phyloP scores from a whole-genome alignment of 2,888 invertebrate genomes.

The Drosophila birchii region DNA sequence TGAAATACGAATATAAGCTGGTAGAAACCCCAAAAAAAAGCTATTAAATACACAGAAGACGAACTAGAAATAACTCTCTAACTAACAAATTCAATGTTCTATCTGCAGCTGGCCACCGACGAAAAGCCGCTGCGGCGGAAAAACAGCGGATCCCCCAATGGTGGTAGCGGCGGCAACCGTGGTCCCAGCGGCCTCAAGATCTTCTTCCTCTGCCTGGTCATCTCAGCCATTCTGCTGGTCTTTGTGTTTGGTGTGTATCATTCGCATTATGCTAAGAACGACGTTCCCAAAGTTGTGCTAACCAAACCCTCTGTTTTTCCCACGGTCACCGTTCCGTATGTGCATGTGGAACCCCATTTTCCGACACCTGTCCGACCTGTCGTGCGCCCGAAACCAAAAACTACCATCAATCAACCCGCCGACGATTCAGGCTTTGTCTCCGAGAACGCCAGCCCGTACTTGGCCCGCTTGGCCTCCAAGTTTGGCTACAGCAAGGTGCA shows the following conservation, averaged over 20 bases:
- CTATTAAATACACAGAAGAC: not conserved
- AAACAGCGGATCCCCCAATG: conserved; percentile 49
- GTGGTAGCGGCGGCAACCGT: conserved; percentile 54
- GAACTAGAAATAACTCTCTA: not conserved
- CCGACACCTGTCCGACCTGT: conserved; percentile 14
- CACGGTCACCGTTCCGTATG: conserved; percentile 55
- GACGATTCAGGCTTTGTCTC: conserved; percentile 79
- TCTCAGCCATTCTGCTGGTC: conserved; percentile 81
- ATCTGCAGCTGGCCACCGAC: conserved; percentile 70
- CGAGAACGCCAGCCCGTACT: conserved; percentile 85
- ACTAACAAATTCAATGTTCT: not conserved
- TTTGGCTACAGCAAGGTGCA: conserved; percentile 89
- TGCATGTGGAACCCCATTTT: conserved; percentile 42
- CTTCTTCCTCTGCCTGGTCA: conserved; percentile 83
- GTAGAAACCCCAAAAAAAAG: conserved; percentile 47
- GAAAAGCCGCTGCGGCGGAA: conserved; percentile 75
- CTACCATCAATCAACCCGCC: conserved; percentile 6
- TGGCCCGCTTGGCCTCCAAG: conserved; percentile 90
- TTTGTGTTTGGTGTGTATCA: conserved; percentile 82
- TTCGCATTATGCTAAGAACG: conserved; percentile 33
- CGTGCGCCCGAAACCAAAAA: conserved; percentile 6
- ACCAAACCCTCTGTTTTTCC: conserved; percentile 59
- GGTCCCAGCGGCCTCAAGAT: conserved; percentile 82
- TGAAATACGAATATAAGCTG: conserved; percentile 81
- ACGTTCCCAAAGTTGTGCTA: conserved; percentile 37